Evolutionary conservation across 1,140 invertebrate species (phyloP), one percentile per base, ranked within the genome.

Genomic region (Pteromalus puparum): DNA sequence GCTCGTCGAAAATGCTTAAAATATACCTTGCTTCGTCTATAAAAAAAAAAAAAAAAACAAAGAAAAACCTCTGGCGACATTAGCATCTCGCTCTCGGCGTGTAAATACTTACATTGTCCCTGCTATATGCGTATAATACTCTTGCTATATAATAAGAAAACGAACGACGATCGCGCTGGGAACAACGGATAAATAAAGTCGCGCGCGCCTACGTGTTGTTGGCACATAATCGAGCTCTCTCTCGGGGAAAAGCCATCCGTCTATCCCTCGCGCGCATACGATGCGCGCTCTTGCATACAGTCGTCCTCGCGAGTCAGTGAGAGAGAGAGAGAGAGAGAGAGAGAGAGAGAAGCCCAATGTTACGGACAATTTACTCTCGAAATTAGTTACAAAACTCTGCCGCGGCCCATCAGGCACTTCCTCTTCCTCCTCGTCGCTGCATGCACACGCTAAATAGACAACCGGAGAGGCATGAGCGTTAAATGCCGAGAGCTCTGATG

Each of bases 301-400:
- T 86, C 82, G 80, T 81, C 81, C 65, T 28, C 9, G 18, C 42
- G 24, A 77, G 65, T 7, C 30, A 61, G 53, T n/a, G 53, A n/a
- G 53, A 61, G 53, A 61, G 53, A 61, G 48, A 53, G 48, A 53
- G 48, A 53, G 48, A 53, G 48, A 53, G 48, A 53, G n/a, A 68
- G 83, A 53, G 48, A 53, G 48, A 53, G 48, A 53, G 48, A 53
- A n/a, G 53, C 78, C 90, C 89, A 93, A 93, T 93, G 92, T 93
- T 92, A 91, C 92, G 92, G 91, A 90, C 92, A 93, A 93, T 93
- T 93, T 93, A 93, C 91, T 92, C 92, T 88, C 89, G 88, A 93
- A 93, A 93, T 93, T 92, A 92, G 92, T 91, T 92, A 91, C 92
- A 92, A 93, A 93, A 93, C 89, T 91, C 85, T 89, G 46, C 86